Percentiles rank a stretch among this genome's conserved stretches.
phyloP scores from a whole-genome alignment of 2,888 invertebrate species.

The Epinotia nisella region DNA sequence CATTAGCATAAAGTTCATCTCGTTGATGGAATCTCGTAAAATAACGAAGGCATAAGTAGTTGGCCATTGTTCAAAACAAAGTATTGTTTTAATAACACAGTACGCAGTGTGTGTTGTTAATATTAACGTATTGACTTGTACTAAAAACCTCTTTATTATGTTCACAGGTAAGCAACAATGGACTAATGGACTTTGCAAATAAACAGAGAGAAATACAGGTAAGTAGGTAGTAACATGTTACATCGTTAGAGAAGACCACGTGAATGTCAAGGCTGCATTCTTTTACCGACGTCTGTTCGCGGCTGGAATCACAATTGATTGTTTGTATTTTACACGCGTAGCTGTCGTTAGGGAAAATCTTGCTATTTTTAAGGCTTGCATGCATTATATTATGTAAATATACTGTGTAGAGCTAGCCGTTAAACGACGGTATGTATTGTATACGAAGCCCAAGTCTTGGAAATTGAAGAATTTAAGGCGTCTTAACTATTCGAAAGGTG shows the following conservation, averaged over 20 bases:
- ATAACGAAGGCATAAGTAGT: background rate
- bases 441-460: too few species aligned
- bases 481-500: too few species aligned
- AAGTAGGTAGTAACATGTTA: slow-evolving; percentile 33
- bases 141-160: slow-evolving; percentile 48
- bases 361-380: background rate
- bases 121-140: background rate
- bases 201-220: slow-evolving; percentile 15
- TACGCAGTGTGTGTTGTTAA: background rate
- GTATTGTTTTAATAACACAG: background rate
- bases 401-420: too few species aligned
- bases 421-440: background rate
- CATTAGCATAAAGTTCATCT: background rate
- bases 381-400: background rate
- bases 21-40: background rate
- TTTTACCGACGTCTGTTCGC: slow-evolving; percentile 4
- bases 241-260: slow-evolving; percentile 22
- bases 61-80: background rate
- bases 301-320: slow-evolving; percentile 36
- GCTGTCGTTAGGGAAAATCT: slow-evolving; percentile 31
- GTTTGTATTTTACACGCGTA: slow-evolving; percentile 37
- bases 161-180: slow-evolving; percentile 63
- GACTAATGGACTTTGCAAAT: slow-evolving; percentile 19
- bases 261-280: slow-evolving; percentile 43
- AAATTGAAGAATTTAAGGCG: too few species aligned